phyloP scores from a whole-genome alignment of 2,797 vertebrate genomes.

The Macrochelys suwanniensis region DNA sequence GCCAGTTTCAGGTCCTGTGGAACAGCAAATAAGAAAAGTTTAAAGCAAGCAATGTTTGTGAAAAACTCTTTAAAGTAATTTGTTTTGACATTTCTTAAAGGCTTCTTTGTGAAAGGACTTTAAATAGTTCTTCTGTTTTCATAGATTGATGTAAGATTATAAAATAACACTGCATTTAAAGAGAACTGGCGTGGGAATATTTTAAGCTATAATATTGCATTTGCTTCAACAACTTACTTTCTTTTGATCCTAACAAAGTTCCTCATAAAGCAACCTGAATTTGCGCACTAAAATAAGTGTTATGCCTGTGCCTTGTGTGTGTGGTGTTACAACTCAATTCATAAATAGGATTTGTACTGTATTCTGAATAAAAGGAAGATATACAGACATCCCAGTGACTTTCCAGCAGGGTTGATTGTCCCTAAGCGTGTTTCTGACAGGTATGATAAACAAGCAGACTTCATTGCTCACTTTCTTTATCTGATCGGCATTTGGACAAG shows the following conservation, averaged over 20 bases:
- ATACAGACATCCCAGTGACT: neutral
- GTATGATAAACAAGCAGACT: constrained; percentile 1
- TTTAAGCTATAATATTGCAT: constrained; percentile 32
- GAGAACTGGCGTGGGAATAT: constrained; percentile 43
- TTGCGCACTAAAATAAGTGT: constrained; percentile 1
- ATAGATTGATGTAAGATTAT: constrained; percentile 23
- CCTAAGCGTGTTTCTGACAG: constrained; percentile 49
- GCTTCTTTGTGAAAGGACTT: constrained; percentile 68
- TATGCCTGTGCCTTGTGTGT: neutral
- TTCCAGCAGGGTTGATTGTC: neutral
- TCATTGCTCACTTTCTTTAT: neutral
- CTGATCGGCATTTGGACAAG: constrained; percentile 36
- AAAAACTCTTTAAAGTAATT: constrained; percentile 70
- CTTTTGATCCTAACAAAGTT: constrained; percentile 29
- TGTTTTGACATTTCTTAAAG: constrained; percentile 73
- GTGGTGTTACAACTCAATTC: neutral
- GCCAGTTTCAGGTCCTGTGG: constrained; percentile 55
- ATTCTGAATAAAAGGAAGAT: constrained; percentile 20
- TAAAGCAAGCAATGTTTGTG: constrained; percentile 58
- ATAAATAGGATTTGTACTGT: neutral
- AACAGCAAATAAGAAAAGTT: constrained; percentile 66
- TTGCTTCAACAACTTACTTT: constrained; percentile 25
- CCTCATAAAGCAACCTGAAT: neutral
- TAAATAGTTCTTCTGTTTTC: constrained; percentile 67
- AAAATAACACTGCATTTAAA: constrained; percentile 42